phyloP scores from a whole-genome alignment of 2,888 invertebrate species.

The Trachelus troglodyta region DNA sequence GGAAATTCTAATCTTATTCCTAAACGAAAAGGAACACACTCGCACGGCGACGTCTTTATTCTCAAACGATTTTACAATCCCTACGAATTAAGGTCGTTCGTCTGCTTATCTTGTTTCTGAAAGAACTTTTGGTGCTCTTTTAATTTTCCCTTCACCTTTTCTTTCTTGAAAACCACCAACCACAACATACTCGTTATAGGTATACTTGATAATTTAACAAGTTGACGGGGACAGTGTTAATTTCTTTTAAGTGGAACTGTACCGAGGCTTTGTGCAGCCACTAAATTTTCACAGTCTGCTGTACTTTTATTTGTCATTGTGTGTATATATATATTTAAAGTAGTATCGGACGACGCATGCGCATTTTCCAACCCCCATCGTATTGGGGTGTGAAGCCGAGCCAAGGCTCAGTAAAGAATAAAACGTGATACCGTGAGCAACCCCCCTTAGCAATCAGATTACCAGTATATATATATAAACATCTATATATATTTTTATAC shows the following conservation, averaged over 20 bases:
- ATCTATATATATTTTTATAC: conserved; percentile 1
- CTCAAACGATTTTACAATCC: not conserved
- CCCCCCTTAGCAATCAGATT: conserved; percentile 10
- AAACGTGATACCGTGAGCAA: conserved; percentile 41
- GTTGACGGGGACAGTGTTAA: not conserved
- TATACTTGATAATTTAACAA: not conserved
- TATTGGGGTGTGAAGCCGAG: conserved; percentile 43
- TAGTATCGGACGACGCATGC: conserved; percentile 32
- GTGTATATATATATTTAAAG: not conserved
- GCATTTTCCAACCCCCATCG: conserved; percentile 24
- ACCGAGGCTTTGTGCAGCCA: not conserved
- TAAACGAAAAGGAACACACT: not conserved
- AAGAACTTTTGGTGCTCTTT: not conserved
- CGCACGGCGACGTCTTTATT: not conserved
- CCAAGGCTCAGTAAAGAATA: conserved; percentile 43
- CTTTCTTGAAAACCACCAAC: not conserved
- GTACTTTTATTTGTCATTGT: not conserved
- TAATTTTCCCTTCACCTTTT: not conserved
- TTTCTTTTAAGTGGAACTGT: not conserved
- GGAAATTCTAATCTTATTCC: conserved; percentile 2
- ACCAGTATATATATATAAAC: not conserved
- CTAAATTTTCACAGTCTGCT: not conserved
- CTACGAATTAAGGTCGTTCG: not conserved
- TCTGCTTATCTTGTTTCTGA: not conserved
- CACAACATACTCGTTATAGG: not conserved